Evolutionary conservation across 2,888 invertebrate genomes (phyloP).

Genomic region (Papilio demoleus): DNA sequence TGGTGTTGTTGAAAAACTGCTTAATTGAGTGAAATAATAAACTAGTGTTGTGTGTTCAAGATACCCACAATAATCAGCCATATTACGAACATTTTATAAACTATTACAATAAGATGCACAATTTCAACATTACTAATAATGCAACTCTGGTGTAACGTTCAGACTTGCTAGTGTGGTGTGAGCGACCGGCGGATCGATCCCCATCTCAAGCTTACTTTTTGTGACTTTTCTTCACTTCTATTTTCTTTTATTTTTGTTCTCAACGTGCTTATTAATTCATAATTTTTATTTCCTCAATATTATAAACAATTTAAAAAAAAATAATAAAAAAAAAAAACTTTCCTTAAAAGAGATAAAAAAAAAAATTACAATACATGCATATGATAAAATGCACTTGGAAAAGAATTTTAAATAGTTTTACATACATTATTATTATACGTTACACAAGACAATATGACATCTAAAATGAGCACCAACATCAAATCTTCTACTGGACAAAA

Average conservation of each 20-base stretch:
- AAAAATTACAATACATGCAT: too few species aligned
- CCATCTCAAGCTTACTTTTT: not conserved
- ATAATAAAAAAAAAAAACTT: not conserved
- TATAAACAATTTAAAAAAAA: not conserved
- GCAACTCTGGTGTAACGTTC: not conserved
- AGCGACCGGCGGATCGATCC: not conserved
- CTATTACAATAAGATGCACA: not conserved
- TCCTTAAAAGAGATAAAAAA: too few species aligned
- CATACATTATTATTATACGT: too few species aligned
- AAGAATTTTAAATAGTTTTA: too few species aligned
- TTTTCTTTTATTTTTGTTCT: not conserved
- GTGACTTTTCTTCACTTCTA: not conserved
- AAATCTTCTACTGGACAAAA: constrained; percentile 11
- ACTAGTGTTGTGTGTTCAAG: not conserved
- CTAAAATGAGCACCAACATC: not conserved
- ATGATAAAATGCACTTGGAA: too few species aligned
- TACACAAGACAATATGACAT: not conserved
- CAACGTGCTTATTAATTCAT: not conserved
- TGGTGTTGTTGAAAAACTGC: not conserved
- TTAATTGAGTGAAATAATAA: not conserved
- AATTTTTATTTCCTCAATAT: not conserved
- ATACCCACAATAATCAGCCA: not conserved
- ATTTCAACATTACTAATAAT: not conserved
- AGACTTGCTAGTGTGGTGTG: not conserved
- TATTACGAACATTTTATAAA: not conserved